A percentile compares a stretch with the other conserved stretches of the same genome.
Evolutionary conservation across 2,888 invertebrate species (phyloP).

Genomic region (Eurois occulta): DNA sequence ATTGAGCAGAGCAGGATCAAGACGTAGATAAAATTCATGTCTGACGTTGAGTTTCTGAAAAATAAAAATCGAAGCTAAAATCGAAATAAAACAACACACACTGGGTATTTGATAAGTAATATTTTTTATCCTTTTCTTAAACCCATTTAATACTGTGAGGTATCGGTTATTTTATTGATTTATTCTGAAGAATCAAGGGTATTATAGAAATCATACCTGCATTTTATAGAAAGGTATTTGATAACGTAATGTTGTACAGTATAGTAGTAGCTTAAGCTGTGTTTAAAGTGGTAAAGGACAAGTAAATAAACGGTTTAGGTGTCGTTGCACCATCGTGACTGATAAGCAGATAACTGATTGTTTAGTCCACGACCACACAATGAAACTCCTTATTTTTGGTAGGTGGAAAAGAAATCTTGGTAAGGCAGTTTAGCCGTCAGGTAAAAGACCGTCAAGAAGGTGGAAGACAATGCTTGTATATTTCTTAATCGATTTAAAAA

Average conservation of each 20-base stretch:
- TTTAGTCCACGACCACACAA: neutral
- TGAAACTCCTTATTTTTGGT: neutral
- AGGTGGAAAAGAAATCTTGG: neutral
- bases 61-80: neutral
- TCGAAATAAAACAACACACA: neutral
- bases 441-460: neutral
- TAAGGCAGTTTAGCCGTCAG: neutral
- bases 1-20: slow-evolving; percentile 33
- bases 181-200: neutral
- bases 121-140: neutral
- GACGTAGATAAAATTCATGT: slow-evolving; percentile 31
- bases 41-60: slow-evolving; percentile 11
- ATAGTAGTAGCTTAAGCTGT: neutral
- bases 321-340: neutral
- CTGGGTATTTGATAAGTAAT: neutral
- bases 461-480: neutral
- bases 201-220: neutral
- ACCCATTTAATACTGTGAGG: neutral
- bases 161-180: neutral
- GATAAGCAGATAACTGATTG: neutral
- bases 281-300: neutral
- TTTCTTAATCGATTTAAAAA: no score
- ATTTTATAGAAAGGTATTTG: neutral
- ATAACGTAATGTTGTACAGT: neutral
- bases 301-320: neutral